phyloP scores from a whole-genome alignment of 2,797 vertebrate species.

The Orientallactaga sibirica region DNA sequence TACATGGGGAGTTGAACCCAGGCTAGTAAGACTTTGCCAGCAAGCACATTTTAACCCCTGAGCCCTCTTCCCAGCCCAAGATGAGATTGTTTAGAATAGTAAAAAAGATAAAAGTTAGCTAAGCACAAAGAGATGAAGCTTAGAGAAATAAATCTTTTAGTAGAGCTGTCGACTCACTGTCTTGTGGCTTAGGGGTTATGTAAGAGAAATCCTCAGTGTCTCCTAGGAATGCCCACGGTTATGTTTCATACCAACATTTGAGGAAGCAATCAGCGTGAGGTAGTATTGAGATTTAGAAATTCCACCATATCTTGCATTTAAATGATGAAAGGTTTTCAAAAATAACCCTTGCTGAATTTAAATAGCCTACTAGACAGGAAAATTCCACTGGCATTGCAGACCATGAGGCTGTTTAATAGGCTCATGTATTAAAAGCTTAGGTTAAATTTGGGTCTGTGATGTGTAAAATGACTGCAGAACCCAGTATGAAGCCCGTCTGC shows the following conservation, averaged over 20 bases:
- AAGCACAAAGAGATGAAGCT: slow-evolving; percentile 33
- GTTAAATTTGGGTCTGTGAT: slow-evolving; percentile 58
- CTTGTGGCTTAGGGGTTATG: slow-evolving; percentile 58
- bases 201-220: slow-evolving; percentile 45
- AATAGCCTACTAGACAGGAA: slow-evolving; percentile 70
- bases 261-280: slow-evolving; percentile 61
- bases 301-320: slow-evolving; percentile 31
- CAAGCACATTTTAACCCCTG: too few species aligned
- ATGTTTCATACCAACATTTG: slow-evolving; percentile 61
- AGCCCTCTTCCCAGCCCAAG: not conserved
- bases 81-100: slow-evolving; percentile 21
- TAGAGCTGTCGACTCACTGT: not conserved
- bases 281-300: slow-evolving; percentile 64
- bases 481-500: not conserved
- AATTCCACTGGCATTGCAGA: slow-evolving; percentile 53
- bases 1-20: too few species aligned
- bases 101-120: slow-evolving; percentile 32
- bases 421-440: slow-evolving; percentile 57
- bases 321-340: slow-evolving; percentile 68
- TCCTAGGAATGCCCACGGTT: slow-evolving; percentile 60
- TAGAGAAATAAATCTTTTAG: not conserved
- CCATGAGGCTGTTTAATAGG: not conserved
- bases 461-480: slow-evolving; percentile 46
- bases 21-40: too few species aligned
- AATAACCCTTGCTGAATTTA: slow-evolving; percentile 67